Conservation (phyloP, 2,888 invertebrate species). For the Thecophora atra region DNA sequence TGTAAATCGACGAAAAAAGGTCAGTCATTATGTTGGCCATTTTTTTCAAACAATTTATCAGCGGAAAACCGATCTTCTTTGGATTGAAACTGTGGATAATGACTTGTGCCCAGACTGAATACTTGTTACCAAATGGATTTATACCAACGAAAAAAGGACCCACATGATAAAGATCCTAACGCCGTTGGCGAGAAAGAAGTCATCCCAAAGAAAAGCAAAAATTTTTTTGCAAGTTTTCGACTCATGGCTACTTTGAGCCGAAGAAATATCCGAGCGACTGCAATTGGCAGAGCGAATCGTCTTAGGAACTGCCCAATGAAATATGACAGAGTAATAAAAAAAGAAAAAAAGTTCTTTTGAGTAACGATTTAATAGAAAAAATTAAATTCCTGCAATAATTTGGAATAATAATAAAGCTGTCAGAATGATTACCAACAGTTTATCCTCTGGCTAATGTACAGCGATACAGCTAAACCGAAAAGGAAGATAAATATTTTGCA, state of each 20-base stretch:
- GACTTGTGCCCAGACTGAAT: constrained; percentile 14
- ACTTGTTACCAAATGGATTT: constrained; percentile 25
- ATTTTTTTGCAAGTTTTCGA: constrained; percentile 23
- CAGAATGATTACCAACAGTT: constrained; percentile 25
- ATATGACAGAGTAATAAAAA: constrained; percentile 20
- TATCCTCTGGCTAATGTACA: constrained; percentile 23
- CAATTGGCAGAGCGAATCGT: constrained; percentile 28
- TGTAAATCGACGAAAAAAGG: constrained; percentile 24
- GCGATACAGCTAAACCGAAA: constrained; percentile 30
- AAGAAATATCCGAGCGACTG: constrained; percentile 26
- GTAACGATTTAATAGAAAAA: constrained; percentile 27
- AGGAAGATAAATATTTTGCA: constrained; percentile 19
- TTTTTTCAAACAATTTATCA: constrained; percentile 26
- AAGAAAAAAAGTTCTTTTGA: constrained; percentile 21
- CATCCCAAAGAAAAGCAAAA: constrained; percentile 17
- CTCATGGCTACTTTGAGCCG: constrained; percentile 14
- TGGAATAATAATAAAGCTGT: constrained; percentile 31
- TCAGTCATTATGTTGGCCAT: constrained; percentile 26
- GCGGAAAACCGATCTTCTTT: constrained; percentile 26
- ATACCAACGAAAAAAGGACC: constrained; percentile 14
- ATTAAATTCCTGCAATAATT: constrained; percentile 14
- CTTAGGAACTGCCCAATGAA: constrained; percentile 28
- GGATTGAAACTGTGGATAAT: constrained; percentile 28
- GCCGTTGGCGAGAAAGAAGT: constrained; percentile 19
- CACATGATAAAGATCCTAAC: background rate